Conservation (phyloP, 2,113 vertebrate species). For the Salvelinus fontinalis region DNA sequence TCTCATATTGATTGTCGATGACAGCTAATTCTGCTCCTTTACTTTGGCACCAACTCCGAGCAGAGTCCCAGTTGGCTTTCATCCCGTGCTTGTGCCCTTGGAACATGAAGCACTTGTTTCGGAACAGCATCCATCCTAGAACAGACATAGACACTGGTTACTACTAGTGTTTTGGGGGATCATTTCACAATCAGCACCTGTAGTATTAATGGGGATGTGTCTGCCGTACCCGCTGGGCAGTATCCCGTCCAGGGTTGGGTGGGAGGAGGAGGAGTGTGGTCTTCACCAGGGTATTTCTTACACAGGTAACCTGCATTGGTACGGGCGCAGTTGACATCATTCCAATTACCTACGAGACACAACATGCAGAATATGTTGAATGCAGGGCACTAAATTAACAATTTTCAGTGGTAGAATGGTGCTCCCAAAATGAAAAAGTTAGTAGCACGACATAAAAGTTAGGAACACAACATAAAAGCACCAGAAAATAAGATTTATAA, state of each 20-base stretch:
- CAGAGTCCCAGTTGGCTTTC: conserved; percentile 65
- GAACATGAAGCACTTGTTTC: conserved; percentile 76
- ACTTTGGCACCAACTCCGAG: conserved; percentile 65
- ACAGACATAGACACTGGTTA: background rate
- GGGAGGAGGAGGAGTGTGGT: conserved; percentile 70
- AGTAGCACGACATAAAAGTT: no score
- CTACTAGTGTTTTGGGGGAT: background rate
- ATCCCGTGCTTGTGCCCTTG: conserved; percentile 65
- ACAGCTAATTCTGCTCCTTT: conserved; percentile 68
- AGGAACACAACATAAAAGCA: no score
- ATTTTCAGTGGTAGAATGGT: no score
- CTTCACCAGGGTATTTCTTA: conserved; percentile 70
- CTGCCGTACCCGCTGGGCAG: conserved; percentile 68
- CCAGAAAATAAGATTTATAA: no score
- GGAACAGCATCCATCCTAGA: conserved; percentile 73
- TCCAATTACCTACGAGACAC: conserved; percentile 67
- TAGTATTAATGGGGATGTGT: background rate
- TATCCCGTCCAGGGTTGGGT: conserved; percentile 76
- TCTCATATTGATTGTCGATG: conserved; percentile 75
- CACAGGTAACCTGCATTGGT: conserved; percentile 72
- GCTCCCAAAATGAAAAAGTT: no score
- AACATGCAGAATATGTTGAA: background rate
- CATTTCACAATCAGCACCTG: background rate
- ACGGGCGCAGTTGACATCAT: conserved; percentile 76
- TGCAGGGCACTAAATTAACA: no score